Evolutionary conservation across 2,797 vertebrate genomes (phyloP).

Genomic region (Mustela erminea): DNA sequence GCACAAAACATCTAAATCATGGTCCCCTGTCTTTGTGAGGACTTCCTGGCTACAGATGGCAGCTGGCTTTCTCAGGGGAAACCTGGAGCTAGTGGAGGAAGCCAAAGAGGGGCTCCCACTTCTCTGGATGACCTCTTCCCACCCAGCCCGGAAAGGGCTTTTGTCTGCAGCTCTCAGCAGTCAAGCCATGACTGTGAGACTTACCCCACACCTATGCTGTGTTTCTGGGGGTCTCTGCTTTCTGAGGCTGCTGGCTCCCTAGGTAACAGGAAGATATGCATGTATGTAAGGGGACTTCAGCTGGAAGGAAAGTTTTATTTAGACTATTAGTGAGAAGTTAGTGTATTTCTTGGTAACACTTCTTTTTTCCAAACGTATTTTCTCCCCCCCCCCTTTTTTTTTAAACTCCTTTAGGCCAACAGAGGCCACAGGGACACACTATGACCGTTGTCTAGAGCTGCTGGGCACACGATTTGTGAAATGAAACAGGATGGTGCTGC

Average conservation of each 20-base stretch:
- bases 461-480: slow-evolving; percentile 85
- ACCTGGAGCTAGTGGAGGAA: slow-evolving; percentile 51
- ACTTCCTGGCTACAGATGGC: slow-evolving; percentile 74
- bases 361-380: not conserved
- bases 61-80: slow-evolving; percentile 82
- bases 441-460: slow-evolving; percentile 87
- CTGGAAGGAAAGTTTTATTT: not conserved
- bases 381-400: not conserved
- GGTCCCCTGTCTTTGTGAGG: slow-evolving; percentile 69
- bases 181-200: not conserved
- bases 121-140: slow-evolving; percentile 68
- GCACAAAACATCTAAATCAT: slow-evolving; percentile 80
- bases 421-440: slow-evolving; percentile 85
- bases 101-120: not conserved
- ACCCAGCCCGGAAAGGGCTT: not conserved
- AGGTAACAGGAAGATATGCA: not conserved
- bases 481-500: slow-evolving; percentile 84
- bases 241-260: not conserved
- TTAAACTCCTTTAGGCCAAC: slow-evolving; percentile 66
- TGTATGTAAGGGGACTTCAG: not conserved
- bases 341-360: not conserved
- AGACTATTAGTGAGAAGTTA: slow-evolving; percentile 3
- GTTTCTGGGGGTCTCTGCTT: not conserved
- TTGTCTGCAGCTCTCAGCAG: not conserved
- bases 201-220: not conserved